A percentile compares a stretch with the other conserved stretches of the same genome.
Evolutionary conservation across 2,113 vertebrate genomes (phyloP).

Genomic region (Microtus oregoni): DNA sequence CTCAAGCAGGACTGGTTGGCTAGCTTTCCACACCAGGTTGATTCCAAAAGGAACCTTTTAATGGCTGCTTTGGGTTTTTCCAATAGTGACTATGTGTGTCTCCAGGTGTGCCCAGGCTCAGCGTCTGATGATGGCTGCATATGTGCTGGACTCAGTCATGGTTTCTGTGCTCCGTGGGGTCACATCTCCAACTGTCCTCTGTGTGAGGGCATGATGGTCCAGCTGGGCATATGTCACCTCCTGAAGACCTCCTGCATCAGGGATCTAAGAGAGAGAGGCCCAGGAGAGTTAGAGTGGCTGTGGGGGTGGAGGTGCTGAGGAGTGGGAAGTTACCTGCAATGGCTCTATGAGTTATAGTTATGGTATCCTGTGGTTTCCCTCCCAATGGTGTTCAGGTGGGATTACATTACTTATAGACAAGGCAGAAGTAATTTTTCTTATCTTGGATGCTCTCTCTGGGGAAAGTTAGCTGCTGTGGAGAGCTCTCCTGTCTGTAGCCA

Average conservation of each 20-base stretch:
- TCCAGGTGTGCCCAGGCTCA: background rate
- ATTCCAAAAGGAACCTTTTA: background rate
- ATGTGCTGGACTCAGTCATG: rapidly evolving
- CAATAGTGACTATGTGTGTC: background rate
- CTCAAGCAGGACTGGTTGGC: background rate
- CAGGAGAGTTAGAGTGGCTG: background rate
- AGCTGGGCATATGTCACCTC: slow-evolving; percentile 65
- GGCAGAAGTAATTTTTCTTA: no score
- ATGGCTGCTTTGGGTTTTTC: rapidly evolving
- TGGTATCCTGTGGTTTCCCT: no score
- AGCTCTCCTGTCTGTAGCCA: background rate
- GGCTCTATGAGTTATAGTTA: background rate
- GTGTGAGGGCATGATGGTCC: background rate
- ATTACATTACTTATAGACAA: no score
- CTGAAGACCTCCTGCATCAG: background rate
- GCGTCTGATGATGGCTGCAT: rapidly evolving
- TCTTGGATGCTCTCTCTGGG: background rate
- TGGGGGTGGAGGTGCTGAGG: background rate
- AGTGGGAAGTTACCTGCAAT: background rate
- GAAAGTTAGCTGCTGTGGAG: background rate
- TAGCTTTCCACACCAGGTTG: background rate
- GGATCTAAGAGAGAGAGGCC: background rate
- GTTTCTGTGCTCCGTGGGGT: rapidly evolving
- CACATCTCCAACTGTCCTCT: rapidly evolving
- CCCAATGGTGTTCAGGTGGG: background rate